Evolutionary conservation across 2,113 vertebrate species (phyloP).

Genomic region (Vidua chalybeata): DNA sequence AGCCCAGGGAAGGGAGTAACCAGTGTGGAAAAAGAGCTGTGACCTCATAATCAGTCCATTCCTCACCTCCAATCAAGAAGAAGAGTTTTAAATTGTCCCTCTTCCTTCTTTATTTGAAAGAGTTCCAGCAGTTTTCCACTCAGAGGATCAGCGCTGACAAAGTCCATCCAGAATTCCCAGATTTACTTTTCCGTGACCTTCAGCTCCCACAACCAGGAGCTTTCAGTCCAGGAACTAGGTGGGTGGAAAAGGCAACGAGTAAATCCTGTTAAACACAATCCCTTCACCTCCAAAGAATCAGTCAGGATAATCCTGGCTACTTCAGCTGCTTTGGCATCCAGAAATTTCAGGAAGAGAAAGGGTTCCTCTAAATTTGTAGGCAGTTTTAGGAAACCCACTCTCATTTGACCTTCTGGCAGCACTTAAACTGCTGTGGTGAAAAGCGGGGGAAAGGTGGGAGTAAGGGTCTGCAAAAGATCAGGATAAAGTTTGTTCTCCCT

Average conservation of each 20-base stretch:
- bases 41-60: background rate
- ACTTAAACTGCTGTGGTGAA: background rate
- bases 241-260: background rate
- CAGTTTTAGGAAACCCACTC: background rate
- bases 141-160: background rate
- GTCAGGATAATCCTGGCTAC: background rate
- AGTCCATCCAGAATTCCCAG: background rate
- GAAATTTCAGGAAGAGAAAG: background rate
- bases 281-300: background rate
- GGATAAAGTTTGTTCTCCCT: background rate
- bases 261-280: background rate
- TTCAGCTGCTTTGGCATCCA: background rate
- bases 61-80: background rate
- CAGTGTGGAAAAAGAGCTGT: background rate
- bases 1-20: background rate
- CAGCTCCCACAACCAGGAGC: rapidly evolving
- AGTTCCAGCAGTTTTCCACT: background rate
- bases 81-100: background rate
- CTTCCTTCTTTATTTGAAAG: background rate
- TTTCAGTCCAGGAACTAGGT: background rate
- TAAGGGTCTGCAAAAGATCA: background rate
- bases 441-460: background rate
- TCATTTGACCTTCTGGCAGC: background rate
- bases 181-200: background rate
- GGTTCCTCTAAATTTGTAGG: background rate